Base-by-base conservation (phyloP, 1,140 invertebrate genomes). In the Solenopsis invicta region DNA sequence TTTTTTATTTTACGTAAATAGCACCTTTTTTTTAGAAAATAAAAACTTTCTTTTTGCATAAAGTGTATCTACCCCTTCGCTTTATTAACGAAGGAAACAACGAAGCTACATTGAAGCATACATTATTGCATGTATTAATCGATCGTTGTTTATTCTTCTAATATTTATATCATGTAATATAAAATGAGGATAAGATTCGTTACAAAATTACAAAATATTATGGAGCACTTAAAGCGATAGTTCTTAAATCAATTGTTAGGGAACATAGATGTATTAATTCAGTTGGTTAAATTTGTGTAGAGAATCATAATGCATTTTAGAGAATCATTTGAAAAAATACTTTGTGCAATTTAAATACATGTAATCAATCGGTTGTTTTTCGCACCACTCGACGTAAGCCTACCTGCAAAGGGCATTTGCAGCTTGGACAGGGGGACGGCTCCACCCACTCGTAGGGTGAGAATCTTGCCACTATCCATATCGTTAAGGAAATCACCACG, bases 381-480 rank as follows among this genome's bases (percentile, higher is more conserved):
- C 24, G 89, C 90, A 93, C 92, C 93, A 92, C 92, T 92, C 88
- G 94, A 89, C 94, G 90, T 92, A 93, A 93, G 94, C 94, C 93
- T 95, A 95, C 94, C 94, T 95, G 94, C 85, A 95, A 90, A 34
- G 94, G 93, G 87, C 94, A 94, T 72, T 95, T 95, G 94, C 94
- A 95, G 92, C 93, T 92, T 61, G 95, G 93, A 95, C 96, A 96
- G 92, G 97, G 87, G 94, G 96, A 93, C 95, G 97, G 89, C 95
- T 97, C 95, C 94, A 97, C 92, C 97, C 97, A 97, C 92, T 97
- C 97, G 92, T 97, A 96, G 29, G 97, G 97, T 41, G 96, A 97
- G 91, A 97, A 97, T 75, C 96, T 94, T 50, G 97, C 97, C 80
- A 98, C 96, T 78, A 97, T 95, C 95, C 97, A 98, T 93, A 97